Evolutionary conservation across 2,113 vertebrate species (phyloP).

Genomic region (Nansenia antarctica): DNA sequence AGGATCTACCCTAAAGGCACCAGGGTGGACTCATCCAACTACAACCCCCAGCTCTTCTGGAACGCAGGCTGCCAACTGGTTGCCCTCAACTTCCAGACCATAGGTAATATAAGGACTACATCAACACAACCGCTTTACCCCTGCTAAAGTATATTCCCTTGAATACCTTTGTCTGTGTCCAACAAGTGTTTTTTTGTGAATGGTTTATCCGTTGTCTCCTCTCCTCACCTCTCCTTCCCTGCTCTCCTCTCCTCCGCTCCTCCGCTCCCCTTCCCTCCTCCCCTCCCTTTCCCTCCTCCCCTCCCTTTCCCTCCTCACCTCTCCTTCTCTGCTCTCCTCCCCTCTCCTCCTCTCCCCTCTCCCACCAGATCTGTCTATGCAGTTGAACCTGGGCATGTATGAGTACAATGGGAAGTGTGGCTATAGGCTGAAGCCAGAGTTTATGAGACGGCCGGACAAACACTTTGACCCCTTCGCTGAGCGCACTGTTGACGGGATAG

Average conservation of each 20-base stretch:
- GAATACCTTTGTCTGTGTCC: no score
- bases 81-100: slow-evolving; percentile 96
- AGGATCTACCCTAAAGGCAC: slow-evolving; percentile 98
- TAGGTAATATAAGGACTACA: slow-evolving; percentile 77
- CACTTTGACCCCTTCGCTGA: slow-evolving; percentile 97
- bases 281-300: not conserved
- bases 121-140: not conserved
- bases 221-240: no score
- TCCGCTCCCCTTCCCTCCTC: not conserved
- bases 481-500: slow-evolving; percentile 94
- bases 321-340: not conserved
- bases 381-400: slow-evolving; percentile 97
- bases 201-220: no score
- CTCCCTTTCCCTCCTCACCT: not conserved
- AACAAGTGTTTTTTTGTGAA: no score
- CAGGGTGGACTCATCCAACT: slow-evolving; percentile 97
- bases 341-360: not conserved
- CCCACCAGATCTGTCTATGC: slow-evolving; percentile 92
- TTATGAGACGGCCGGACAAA: slow-evolving; percentile 96
- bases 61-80: slow-evolving; percentile 97
- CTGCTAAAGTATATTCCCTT: no score
- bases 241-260: not conserved
- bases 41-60: slow-evolving; percentile 99
- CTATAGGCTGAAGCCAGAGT: slow-evolving; percentile 94
- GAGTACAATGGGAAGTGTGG: slow-evolving; percentile 97